Base-by-base conservation (phyloP, 53 echinoderm and acorn worm species). In the Hippasteria phrygiana region DNA sequence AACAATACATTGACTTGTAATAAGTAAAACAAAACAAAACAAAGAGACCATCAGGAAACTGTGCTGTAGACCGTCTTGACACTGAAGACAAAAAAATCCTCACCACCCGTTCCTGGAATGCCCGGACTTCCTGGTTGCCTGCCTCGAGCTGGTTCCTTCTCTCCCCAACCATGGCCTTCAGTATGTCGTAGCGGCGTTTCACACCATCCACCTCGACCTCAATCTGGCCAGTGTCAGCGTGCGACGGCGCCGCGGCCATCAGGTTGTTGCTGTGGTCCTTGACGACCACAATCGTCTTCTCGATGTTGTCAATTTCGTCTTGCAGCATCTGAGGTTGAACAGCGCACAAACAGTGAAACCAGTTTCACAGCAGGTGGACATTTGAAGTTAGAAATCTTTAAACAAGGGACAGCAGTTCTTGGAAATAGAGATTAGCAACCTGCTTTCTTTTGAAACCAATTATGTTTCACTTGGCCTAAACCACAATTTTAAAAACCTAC, bases 221-320 rank as follows among this genome's bases (percentile, higher is more conserved):
- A 62, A 97, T 94, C 74, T 91, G 91, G 38, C 94, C 93, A 9
- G 97, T 95, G 78, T 97, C 97, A n/a, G 93, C 93, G 14, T 92
- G 90, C 29, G 92, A 64, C 79, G 97, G 97, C 74, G 97, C 95
- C 62, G 97, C 97, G 77, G 97, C 84, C 97, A 97, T 97, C 28
- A 97, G 91, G 82, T 95, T 73, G 26, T 89, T 90, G 88, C 97
- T 97, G 78, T 89, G 92, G 87, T 97, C 97, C 75, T 95, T 90
- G 26, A 97, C 97, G 1, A 90, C 90, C 46, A 88, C 81, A 62
- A 97, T 95, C 20, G 91, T 76, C 17, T 83, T 69, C 84, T 97
- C 97, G 16, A 97, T 70, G 43, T 83, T 83, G 71, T 92, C 97
- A 9, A 97, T 93, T 46, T 97, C 95, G 16, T 92, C 88, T 56